Evolutionary conservation across 2,797 vertebrate species (phyloP).

Genomic region (Esox lucius): DNA sequence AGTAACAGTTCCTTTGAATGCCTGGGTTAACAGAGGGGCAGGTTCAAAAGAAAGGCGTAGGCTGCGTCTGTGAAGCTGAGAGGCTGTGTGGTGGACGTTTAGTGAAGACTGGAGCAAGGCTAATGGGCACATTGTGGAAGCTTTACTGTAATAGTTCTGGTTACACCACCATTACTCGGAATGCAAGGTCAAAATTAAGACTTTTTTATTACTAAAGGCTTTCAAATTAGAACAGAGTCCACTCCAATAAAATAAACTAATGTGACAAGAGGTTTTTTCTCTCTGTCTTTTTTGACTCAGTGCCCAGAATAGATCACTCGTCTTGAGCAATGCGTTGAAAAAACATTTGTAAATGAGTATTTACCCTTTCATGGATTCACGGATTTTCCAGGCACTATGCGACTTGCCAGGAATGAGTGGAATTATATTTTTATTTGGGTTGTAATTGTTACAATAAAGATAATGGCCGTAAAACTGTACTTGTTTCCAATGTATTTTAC

Average conservation of each 20-base stretch:
- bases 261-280: not conserved
- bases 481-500: not conserved
- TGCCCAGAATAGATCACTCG: constrained; percentile 27
- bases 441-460: constrained; percentile 13
- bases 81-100: not conserved
- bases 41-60: not conserved
- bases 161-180: constrained; percentile 19
- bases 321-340: constrained; percentile 26
- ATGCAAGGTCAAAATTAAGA: constrained; percentile 40
- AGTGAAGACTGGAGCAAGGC: not conserved
- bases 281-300: constrained; percentile 22
- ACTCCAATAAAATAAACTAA: constrained; percentile 37
- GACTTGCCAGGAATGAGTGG: constrained; percentile 26
- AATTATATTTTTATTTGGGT: constrained; percentile 9
- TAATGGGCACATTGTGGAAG: not conserved
- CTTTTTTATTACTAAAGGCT: constrained; percentile 39
- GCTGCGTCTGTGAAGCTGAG: not conserved
- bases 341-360: constrained; percentile 31
- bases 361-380: constrained; percentile 17
- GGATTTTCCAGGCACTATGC: not conserved
- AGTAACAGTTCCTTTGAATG: not conserved
- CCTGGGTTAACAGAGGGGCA: not conserved
- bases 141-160: constrained; percentile 19
- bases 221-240: constrained; percentile 29
- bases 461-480: not conserved